Percentiles rank a stretch among this genome's conserved stretches.
These are phyloP conservation scores for Anoplopoma fimbria DNA, from an alignment of 2,113 vertebrate genomes.

Conservation along the genomic window DNA sequence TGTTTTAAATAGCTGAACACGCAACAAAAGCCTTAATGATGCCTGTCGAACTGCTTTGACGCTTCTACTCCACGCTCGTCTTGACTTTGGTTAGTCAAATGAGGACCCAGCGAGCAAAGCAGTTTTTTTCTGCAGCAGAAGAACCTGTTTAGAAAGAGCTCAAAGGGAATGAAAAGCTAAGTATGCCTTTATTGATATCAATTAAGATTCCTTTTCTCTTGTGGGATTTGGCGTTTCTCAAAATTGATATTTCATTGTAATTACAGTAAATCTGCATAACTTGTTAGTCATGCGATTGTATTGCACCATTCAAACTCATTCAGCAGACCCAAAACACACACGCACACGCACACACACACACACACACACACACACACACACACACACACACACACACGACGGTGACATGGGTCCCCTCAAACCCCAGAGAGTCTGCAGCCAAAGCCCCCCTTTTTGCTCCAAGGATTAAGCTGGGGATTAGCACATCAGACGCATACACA, in stretches of 20 bases:
- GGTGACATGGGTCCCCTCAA: constrained; percentile 3
- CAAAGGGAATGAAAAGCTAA: neutral
- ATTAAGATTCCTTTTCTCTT: neutral
- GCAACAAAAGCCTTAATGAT: neutral
- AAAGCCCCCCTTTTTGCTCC: constrained; percentile 42
- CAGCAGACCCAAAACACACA: no score
- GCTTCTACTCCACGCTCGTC: neutral
- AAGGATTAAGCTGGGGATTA: constrained; percentile 71
- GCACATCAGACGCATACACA: constrained; percentile 35
- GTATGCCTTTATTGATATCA: neutral
- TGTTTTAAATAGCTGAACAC: neutral
- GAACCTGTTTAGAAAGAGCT: neutral
- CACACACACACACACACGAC: neutral
- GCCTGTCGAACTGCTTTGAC: neutral
- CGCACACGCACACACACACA: no score
- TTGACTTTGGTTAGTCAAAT: neutral
- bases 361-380: neutral
- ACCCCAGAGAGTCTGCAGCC: constrained; percentile 28
- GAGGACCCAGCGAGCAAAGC: neutral
- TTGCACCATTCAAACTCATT: no score
- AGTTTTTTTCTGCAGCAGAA: neutral
- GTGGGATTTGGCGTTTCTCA: neutral
- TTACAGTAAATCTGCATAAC: neutral
- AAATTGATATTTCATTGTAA: neutral
- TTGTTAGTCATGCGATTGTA: neutral